Percentiles rank a stretch among this genome's conserved stretches.
Conservation (phyloP, 1,140 invertebrate genomes). For the Megalopta genalis region DNA sequence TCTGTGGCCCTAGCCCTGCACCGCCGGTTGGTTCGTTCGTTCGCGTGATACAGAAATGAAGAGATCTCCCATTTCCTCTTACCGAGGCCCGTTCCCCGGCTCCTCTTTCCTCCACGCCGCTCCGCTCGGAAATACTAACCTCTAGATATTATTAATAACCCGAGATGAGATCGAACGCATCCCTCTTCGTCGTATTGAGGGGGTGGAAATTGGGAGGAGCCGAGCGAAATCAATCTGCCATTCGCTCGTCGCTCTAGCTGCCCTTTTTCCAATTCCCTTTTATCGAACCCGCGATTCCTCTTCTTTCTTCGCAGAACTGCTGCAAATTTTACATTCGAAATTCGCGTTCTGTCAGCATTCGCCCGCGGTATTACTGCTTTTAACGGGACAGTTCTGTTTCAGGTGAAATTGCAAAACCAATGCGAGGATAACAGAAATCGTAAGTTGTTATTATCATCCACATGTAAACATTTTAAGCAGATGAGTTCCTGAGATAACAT, state of each 20-base stretch:
- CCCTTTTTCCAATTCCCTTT: conserved; percentile 57
- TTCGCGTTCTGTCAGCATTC: not conserved
- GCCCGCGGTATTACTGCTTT: not conserved
- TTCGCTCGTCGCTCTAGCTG: conserved; percentile 68
- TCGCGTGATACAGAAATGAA: conserved; percentile 80
- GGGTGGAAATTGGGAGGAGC: conserved; percentile 52
- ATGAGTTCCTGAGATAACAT: too few relatives aligned
- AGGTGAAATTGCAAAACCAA: not conserved
- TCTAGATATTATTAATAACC: conserved; percentile 81
- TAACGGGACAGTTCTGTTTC: not conserved
- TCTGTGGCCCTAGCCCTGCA: conserved; percentile 79
- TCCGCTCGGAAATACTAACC: conserved; percentile 76
- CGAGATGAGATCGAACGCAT: conserved; percentile 77
- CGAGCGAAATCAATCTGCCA: conserved; percentile 78
- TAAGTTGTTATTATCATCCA: too few relatives aligned
- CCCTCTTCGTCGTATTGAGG: conserved; percentile 59
- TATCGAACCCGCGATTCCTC: conserved; percentile 35
- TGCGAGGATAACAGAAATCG: too few relatives aligned
- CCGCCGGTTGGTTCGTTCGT: conserved; percentile 66
- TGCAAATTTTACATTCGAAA: not conserved
- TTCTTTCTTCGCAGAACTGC: not conserved
- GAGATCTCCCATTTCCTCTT: conserved; percentile 73
- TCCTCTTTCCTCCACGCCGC: conserved; percentile 35
- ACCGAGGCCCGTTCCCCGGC: conserved; percentile 26
- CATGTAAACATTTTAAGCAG: too few relatives aligned